These are phyloP conservation scores for Arion vulgaris DNA, from an alignment of 1,140 invertebrate species.

Conservation along the genomic window DNA sequence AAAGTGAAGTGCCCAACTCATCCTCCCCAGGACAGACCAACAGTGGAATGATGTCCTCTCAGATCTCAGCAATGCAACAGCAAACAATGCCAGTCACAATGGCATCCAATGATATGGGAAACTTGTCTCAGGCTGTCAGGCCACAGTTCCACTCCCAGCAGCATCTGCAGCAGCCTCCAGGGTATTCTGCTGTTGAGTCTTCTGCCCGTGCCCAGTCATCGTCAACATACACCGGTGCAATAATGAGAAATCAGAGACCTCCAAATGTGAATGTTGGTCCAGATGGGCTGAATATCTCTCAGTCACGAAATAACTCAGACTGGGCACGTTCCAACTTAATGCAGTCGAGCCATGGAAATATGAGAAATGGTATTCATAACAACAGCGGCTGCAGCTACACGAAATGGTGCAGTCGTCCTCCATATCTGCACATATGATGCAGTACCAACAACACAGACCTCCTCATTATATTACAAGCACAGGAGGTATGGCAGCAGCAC, in stretches of 20 bases:
- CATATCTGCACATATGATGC: conserved; percentile 51
- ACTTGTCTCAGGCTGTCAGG: conserved; percentile 18
- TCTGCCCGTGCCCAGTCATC: conserved; percentile 16
- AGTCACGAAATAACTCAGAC: conserved; percentile 55
- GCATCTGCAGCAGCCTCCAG: conserved; percentile 38
- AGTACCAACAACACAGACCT: conserved; percentile 48
- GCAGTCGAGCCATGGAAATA: conserved; percentile 44
- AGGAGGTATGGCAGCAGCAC: conserved; percentile 43
- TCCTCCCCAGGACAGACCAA: conserved; percentile 33
- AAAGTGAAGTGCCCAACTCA: conserved; percentile 53
- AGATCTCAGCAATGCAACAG: conserved; percentile 58
- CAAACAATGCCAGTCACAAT: conserved; percentile 38
- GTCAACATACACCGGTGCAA: conserved; percentile 66
- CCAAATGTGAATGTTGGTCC: conserved; percentile 74
- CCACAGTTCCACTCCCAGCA: conserved; percentile 35
- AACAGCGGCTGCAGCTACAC: conserved; percentile 37
- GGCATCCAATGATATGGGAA: conserved; percentile 29
- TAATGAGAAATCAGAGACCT: conserved; percentile 71
- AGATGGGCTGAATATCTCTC: conserved; percentile 73
- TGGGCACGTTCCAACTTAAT: conserved; percentile 37
- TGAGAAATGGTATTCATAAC: conserved; percentile 48
- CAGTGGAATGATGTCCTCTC: conserved; percentile 55
- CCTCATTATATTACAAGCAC: conserved; percentile 36
- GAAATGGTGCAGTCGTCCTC: conserved; percentile 44
- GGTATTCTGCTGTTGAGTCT: conserved; percentile 37